Evolutionary conservation across 2,113 vertebrate species (phyloP), one percentile per base, ranked within the genome.

Genomic region (Sminthopsis crassicaudata): DNA sequence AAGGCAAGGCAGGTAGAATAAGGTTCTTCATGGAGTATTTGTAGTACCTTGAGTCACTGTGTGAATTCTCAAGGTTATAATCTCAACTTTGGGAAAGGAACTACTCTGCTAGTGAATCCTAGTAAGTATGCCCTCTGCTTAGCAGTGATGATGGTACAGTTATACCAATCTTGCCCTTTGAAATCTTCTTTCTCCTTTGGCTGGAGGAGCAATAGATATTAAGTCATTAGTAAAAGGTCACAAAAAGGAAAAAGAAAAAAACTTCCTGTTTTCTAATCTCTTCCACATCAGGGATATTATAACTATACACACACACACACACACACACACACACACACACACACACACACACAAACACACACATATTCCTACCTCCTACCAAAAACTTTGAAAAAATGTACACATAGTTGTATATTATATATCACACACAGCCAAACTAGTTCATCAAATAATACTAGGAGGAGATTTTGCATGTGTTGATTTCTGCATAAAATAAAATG

Each of bases 11-110:
- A 42, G 36, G 23, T 42, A 16, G 92, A 92, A 25, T 60, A 8
- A 91, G 89, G 42, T 26, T 27, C 36, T 51, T 42, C 4, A 1
- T 0, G 48, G 91, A 51, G 96, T 94, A 97, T 97, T 97, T 94
- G 96, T 42, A 97, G 50, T 42, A 90, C 84, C 92, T 91, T 27
- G 1, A 97, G 92, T 97, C 96, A 98, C 92, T 98, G 97, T 97
- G 97, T 93, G 94, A 94, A 96, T 91, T 93, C 30, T 52, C 19
- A 0, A 51, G 95, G 93, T 93, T 42, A 3, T 42, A 14, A 2
- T 0, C 6, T 96, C 93, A 76, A 90, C 89, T 98, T 98, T 96
- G 97, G 97, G 24, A 95, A 93, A 24, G 97, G 98, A 96, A 97
- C 97, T 52, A 93, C 8, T 0, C 0, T 98, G 46, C 96, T 92